Evolutionary conservation across 1,140 invertebrate species (phyloP), one percentile per base, ranked within the genome.

Genomic region (Ruditapes philippinarum): DNA sequence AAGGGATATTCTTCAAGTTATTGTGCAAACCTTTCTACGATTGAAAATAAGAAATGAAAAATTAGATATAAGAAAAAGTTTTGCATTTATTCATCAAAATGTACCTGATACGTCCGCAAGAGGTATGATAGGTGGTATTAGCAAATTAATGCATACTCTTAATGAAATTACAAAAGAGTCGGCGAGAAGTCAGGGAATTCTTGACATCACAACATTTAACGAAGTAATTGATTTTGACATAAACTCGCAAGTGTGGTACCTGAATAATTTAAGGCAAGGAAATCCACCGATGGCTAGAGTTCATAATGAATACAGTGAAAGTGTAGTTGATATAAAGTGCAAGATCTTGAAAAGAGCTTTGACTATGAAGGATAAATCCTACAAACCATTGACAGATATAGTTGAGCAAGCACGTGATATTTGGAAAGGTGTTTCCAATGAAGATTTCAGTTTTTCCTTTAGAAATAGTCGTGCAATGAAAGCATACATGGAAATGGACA

Each of bases 31-130:
- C 0, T 78, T 90, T n/a, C 68, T 90, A 0, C 65, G 89, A 40
- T 28, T 90, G n/a, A 45, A 78, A 76, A 17, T 85, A 14, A 73
- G 60, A 19, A 89, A 85, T 25, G 40, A 40, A 19, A 42, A 45
- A 28, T n/a, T 89, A 12, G 31, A 62, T 57, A n/a, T 79, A 25
- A 57, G 31, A 12, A 68, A 89, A 38, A 33, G 65, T 19, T 89
- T 81, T 40, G 36, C 65, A 38, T 89, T 85, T 45, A 38, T 85
- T 9, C 88, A 89, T 73, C 82, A 85, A 33, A 85, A 89, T 89
- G 81, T 89, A 0, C 14, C 68, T 65, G 33, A 40, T 12, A 51
- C 19, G 7, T 31, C 60, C 38, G 80, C 51, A 0, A 4, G 57
- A n/a, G 54, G 38, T 36, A 31, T 89, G 42, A 25, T 7, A n/a